A percentile compares a stretch with the other conserved stretches of the same genome.
Evolutionary conservation across 2,113 vertebrate genomes (phyloP).

Genomic region (Protobothrops mucrosquamatus): DNA sequence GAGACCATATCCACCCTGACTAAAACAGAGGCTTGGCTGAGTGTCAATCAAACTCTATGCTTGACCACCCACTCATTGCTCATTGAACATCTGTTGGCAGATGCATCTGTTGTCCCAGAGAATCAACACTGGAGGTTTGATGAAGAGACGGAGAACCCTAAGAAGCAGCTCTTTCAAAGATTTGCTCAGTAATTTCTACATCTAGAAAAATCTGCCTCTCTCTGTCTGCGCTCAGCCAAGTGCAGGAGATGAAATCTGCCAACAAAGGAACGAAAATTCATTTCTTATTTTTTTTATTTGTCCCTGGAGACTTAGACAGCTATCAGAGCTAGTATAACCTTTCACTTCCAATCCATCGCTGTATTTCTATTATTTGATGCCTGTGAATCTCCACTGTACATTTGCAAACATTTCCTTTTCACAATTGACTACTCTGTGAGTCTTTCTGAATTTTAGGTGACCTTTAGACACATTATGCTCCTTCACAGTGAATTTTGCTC

Average conservation of each 20-base stretch:
- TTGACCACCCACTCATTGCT: neutral
- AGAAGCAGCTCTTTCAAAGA: neutral
- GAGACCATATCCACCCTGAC: neutral
- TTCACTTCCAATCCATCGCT: neutral
- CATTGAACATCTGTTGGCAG: neutral
- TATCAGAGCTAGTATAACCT: neutral
- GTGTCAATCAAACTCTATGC: neutral
- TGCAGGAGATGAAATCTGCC: neutral
- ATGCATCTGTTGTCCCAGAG: neutral
- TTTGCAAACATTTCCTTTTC: neutral
- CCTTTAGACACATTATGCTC: neutral
- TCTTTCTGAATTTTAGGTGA: neutral
- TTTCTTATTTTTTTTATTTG: neutral
- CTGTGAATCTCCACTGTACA: neutral
- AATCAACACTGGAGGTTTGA: neutral
- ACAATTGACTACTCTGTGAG: neutral
- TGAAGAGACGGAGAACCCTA: neutral
- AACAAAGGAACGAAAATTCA: neutral
- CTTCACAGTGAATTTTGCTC: accelerated
- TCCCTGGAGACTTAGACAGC: neutral
- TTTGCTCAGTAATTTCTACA: neutral
- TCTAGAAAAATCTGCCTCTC: neutral
- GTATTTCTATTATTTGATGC: neutral
- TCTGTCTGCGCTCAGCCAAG: neutral
- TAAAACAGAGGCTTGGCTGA: neutral